These are phyloP conservation scores for Pilophorus perplexus DNA, from an alignment of 2,888 invertebrate genomes.

Conservation along the genomic window DNA sequence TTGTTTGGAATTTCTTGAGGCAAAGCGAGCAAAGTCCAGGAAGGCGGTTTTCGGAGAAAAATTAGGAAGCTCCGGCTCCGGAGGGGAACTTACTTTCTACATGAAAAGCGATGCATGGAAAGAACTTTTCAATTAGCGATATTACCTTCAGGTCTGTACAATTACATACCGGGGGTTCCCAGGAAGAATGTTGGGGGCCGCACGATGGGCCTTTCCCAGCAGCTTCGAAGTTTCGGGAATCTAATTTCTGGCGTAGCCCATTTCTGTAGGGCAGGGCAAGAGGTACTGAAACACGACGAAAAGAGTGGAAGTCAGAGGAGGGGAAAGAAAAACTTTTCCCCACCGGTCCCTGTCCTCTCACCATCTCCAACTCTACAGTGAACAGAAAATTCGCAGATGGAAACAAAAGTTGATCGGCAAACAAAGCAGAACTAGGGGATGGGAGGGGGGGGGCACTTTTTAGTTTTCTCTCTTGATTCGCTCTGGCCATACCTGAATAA, in stretches of 20 bases:
- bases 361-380: background rate
- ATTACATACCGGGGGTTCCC: slow-evolving; percentile 9
- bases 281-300: background rate
- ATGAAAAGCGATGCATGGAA: background rate
- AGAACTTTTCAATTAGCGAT: slow-evolving; percentile 26
- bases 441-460: background rate
- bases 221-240: slow-evolving; percentile 34
- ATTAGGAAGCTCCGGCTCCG: background rate
- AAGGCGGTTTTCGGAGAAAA: no score
- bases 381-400: background rate
- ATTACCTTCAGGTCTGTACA: background rate
- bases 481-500: no score
- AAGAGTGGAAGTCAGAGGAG: background rate
- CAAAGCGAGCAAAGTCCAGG: no score
- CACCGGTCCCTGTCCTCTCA: slow-evolving; percentile 8
- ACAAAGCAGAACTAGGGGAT: background rate
- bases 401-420: slow-evolving; percentile 19
- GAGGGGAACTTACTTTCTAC: background rate
- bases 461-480: no score
- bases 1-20: no score
- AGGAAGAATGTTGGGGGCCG: background rate
- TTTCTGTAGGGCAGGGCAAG: no score
- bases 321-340: slow-evolving; percentile 16
- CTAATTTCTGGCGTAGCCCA: slow-evolving; percentile 22
- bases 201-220: slow-evolving; percentile 16